Evolutionary conservation across 2,888 invertebrate genomes (phyloP).

Genomic region (Zonitis immaculata): DNA sequence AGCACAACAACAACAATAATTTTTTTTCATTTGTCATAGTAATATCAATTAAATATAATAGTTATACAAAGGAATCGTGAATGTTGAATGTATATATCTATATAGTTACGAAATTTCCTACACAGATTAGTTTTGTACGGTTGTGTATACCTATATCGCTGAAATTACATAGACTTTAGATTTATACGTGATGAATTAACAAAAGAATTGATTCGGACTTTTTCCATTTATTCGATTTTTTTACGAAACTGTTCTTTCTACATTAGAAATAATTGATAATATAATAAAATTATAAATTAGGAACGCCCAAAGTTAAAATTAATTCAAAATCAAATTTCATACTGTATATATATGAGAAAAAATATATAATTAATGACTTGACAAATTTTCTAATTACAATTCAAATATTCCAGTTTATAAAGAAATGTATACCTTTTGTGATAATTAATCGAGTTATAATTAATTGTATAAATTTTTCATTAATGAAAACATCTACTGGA

Average conservation of each 20-base stretch:
- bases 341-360: not conserved
- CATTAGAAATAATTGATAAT: too few relatives aligned
- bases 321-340: not conserved
- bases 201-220: conserved; percentile 7
- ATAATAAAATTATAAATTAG: too few relatives aligned
- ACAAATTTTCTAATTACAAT: not conserved
- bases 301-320: not conserved
- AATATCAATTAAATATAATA: conserved; percentile 26
- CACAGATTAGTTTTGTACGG: conserved; percentile 20
- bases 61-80: conserved; percentile 27
- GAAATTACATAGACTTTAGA: conserved; percentile 11
- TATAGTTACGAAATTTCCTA: conserved; percentile 24
- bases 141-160: conserved; percentile 4
- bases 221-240: conserved; percentile 3
- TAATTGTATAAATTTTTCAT: conserved; percentile 6
- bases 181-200: conserved; percentile 12
- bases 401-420: not conserved
- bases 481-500: conserved; percentile 4
- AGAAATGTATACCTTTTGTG: conserved; percentile 6
- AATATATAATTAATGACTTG: not conserved
- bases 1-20: not conserved
- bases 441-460: conserved; percentile 9
- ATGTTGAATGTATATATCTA: conserved; percentile 20
- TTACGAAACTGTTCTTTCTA: not conserved
- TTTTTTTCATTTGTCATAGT: conserved; percentile 16